Evolutionary conservation across 2,888 invertebrate species (phyloP).

Genomic region (Galeopsomyia nigrocyanea): DNA sequence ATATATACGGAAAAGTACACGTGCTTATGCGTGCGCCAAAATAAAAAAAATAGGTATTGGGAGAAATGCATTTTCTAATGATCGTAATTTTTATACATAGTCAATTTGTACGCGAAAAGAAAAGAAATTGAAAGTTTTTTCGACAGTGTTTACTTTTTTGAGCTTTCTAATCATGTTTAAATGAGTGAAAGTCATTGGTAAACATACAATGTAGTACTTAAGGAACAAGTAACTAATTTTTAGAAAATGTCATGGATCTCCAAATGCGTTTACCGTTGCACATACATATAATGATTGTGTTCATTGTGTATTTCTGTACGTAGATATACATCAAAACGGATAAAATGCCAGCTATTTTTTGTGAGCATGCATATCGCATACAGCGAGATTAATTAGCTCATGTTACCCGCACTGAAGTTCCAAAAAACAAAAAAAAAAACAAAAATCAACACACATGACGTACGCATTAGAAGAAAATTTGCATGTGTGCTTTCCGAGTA

Average conservation of each 20-base stretch:
- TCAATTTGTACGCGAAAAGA: no score
- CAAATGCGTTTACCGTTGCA: conserved; percentile 2
- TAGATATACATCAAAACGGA: conserved; percentile 11
- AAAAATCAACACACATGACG: neutral
- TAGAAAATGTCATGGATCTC: neutral
- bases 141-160: no score
- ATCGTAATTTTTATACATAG: no score
- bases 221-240: no score
- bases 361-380: conserved; percentile 4
- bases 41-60: conserved; percentile 4
- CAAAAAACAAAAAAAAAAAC: neutral
- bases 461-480: conserved; percentile 6
- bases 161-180: no score
- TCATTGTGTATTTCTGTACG: conserved; percentile 20
- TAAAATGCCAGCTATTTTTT: neutral
- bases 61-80: conserved; percentile 3
- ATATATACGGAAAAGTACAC: conserved; percentile 26
- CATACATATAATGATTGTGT: conserved; percentile 16
- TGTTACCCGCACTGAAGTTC: conserved; percentile 15
- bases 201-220: no score
- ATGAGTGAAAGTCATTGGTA: no score
- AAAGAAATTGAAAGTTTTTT: no score
- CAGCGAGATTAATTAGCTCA: conserved; percentile 3
- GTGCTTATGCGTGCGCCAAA: neutral
- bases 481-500: conserved; percentile 24